These are phyloP conservation scores for Sternotherus odoratus DNA, from an alignment of 2,797 vertebrate genomes.

Conservation along the genomic window DNA sequence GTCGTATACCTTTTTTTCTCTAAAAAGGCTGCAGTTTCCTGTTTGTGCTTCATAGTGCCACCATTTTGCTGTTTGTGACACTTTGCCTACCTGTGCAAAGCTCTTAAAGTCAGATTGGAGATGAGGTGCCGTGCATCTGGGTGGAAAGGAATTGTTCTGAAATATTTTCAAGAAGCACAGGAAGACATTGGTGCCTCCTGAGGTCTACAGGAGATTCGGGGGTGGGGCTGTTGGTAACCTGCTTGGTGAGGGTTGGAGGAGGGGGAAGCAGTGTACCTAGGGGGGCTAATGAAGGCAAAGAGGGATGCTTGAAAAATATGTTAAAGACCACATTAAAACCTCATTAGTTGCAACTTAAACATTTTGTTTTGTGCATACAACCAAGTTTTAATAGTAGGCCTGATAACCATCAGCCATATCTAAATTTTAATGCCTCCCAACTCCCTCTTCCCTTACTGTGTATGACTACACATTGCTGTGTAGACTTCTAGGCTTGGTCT, in stretches of 20 bases:
- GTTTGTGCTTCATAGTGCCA: neutral
- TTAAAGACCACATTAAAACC: neutral
- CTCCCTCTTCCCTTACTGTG: neutral
- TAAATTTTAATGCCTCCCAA: neutral
- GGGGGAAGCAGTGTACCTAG: neutral
- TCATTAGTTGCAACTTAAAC: neutral
- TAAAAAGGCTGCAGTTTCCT: neutral
- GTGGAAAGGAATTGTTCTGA: neutral
- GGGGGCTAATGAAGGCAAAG: neutral
- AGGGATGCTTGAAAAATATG: neutral
- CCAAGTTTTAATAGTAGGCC: neutral
- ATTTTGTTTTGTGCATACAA: neutral
- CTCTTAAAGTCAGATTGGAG: neutral
- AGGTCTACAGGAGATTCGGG: rapidly evolving
- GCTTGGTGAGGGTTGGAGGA: neutral
- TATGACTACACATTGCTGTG: neutral
- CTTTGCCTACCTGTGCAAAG: neutral
- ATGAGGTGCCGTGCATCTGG: neutral
- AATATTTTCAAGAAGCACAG: neutral
- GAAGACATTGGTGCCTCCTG: rapidly evolving
- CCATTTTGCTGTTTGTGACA: neutral
- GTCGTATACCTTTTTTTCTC: neutral
- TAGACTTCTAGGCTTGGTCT: neutral
- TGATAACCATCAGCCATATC: neutral
- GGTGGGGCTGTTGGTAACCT: neutral